Base-by-base conservation (phyloP, 2,113 vertebrate species). In the Hippocampus mohnikei region DNA sequence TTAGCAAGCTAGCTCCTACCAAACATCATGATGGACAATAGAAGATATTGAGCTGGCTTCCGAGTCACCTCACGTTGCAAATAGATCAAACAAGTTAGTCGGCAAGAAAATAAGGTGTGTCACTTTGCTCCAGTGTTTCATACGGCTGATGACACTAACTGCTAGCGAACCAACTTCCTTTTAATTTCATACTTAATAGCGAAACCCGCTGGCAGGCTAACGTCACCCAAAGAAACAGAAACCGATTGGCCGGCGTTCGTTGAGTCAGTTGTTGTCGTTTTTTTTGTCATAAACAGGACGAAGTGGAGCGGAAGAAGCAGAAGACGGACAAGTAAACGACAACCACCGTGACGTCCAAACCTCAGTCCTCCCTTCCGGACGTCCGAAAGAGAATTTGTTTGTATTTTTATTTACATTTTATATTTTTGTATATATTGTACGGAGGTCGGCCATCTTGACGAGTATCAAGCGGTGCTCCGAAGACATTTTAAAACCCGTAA, bases 381-480 rank as follows among this genome's bases (percentile, higher is more conserved):
- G 94, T 95, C 92, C 94, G 92, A 84, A 93, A 94, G 93, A 94
- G 90, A 94, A 95, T 95, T 94, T 92, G 93, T 95, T 94, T 95
- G 94, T 96, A 95, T 95, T 95, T 95, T 96, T 95, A 95, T 96
- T 96, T 95, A 95, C 94, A 95, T 95, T 96, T 96, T 95, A 95
- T 95, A 95, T 95, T 96, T 96, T 96, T 96, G 94, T 96, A 96
- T 93, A 95, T 96, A 95, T 92, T 95, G 92, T 94, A 94, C 93
- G 87, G 91, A 94, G 93, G 93, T 94, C 91, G 90, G 89, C 92
- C 93, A 94, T 94, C 91, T 93, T 56, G 72, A 88, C 86, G 93
- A 93, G 91, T 92, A 93, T 92, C 90, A 92, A 91, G 93, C 89
- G 90, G 88, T 93, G 94, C 94, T 94, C 93, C 82, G 90, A 93